Evolutionary conservation across 1,140 invertebrate species (phyloP).

Genomic region (Cardiocondyla obscurior): DNA sequence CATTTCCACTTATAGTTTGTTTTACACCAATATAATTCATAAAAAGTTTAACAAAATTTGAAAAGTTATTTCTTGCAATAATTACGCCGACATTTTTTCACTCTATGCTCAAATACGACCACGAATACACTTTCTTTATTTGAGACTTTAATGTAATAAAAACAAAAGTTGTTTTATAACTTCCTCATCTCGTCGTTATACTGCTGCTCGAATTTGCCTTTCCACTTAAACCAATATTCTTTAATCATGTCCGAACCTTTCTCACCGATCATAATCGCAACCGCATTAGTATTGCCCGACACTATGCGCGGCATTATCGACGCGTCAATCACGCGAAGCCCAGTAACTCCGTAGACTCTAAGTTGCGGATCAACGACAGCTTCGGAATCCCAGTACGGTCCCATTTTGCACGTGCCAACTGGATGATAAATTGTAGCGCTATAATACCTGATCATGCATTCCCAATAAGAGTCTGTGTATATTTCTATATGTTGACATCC

Average conservation of each 20-base stretch:
- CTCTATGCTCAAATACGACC: too few species aligned
- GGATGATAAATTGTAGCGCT: conserved; percentile 94
- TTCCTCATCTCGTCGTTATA: too few species aligned
- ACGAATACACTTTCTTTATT: too few species aligned
- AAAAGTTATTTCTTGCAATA: not conserved
- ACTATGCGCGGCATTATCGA: conserved; percentile 94
- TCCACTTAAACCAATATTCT: conserved; percentile 88
- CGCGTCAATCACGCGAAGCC: conserved; percentile 93
- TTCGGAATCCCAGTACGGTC: conserved; percentile 91
- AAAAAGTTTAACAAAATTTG: not conserved
- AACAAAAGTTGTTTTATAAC: too few species aligned
- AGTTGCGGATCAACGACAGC: conserved; percentile 95
- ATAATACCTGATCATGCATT: conserved; percentile 92
- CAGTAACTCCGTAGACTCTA: conserved; percentile 91
- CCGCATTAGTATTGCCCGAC: conserved; percentile 93
- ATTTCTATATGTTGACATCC: conserved; percentile 87
- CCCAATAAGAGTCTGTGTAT: conserved; percentile 91
- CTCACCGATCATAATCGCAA: conserved; percentile 93
- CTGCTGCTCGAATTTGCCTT: not conserved
- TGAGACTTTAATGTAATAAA: too few species aligned
- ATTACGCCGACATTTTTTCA: too few species aligned
- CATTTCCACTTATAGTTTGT: too few species aligned
- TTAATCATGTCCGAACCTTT: conserved; percentile 93
- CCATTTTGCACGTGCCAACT: conserved; percentile 97
- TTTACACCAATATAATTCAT: not conserved